Evolutionary conservation across 1,140 invertebrate genomes (phyloP).

Genomic region (Diachasma alloeum): DNA sequence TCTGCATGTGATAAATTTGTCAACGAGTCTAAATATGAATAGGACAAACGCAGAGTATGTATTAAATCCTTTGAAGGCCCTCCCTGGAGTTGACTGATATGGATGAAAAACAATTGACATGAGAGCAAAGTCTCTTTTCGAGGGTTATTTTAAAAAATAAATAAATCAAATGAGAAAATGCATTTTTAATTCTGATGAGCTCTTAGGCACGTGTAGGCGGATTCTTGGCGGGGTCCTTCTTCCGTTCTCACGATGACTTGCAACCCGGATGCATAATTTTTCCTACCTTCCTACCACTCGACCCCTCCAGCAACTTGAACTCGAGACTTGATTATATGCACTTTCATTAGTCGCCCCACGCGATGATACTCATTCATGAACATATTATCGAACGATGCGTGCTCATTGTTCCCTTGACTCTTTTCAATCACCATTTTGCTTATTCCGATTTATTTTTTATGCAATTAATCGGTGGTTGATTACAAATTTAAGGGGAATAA

Average conservation of each 20-base stretch:
- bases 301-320: constrained; percentile 1
- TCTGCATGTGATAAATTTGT: constrained; percentile 3
- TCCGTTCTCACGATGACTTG: constrained; percentile 11
- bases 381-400: constrained; percentile 6
- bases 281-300: background rate
- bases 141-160: background rate
- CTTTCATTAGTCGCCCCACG: constrained; percentile 6
- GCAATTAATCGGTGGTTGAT: background rate
- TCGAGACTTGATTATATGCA: background rate
- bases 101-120: background rate
- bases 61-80: constrained; percentile 5
- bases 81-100: background rate
- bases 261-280: background rate
- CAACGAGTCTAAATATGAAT: constrained; percentile 1
- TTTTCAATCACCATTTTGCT: background rate
- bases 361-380: constrained; percentile 8
- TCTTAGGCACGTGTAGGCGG: background rate
- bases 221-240: background rate
- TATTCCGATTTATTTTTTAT: background rate
- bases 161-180: background rate
- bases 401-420: background rate
- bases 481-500: background rate
- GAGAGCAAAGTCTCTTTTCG: background rate
- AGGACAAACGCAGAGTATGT: background rate
- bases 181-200: background rate